Conservation (phyloP, 2,797 vertebrate genomes). For the Bryconaethiops microstoma region DNA sequence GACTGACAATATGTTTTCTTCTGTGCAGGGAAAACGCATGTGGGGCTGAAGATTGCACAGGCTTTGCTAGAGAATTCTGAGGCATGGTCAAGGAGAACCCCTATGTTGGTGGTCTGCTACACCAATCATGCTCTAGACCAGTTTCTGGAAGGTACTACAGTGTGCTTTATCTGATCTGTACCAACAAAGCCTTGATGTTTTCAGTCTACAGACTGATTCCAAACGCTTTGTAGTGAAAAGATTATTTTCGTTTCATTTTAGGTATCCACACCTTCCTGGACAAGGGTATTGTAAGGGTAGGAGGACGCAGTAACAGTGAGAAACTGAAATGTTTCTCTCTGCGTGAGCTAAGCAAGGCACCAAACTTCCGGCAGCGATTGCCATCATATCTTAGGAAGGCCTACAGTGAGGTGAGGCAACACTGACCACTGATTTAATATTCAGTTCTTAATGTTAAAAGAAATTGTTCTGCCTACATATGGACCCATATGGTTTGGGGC, state of each 20-base stretch:
- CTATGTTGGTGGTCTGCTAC: conserved; percentile 93
- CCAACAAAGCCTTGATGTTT: background rate
- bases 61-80: conserved; percentile 81
- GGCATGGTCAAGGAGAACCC: conserved; percentile 72
- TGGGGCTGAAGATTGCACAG: conserved; percentile 91
- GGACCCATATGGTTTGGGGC: no score
- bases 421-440: no score
- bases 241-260: conserved; percentile 57
- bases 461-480: no score
- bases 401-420: conserved; percentile 72
- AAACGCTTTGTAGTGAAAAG: background rate
- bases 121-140: conserved; percentile 97
- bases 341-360: conserved; percentile 75
- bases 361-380: conserved; percentile 60
- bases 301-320: conserved; percentile 90
- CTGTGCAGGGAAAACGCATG: conserved; percentile 89
- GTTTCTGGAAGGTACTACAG: conserved; percentile 91
- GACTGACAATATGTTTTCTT: conserved; percentile 35
- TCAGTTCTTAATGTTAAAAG: no score
- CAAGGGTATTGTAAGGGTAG: conserved; percentile 85
- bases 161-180: conserved; percentile 11
- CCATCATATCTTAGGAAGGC: conserved; percentile 74
- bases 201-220: conserved; percentile 12
- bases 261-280: conserved; percentile 83
- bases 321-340: conserved; percentile 84